Evolutionary conservation across 2,797 vertebrate species (phyloP), one percentile per base, ranked within the genome.

Genomic region (Spinibarbus caldwelli): DNA sequence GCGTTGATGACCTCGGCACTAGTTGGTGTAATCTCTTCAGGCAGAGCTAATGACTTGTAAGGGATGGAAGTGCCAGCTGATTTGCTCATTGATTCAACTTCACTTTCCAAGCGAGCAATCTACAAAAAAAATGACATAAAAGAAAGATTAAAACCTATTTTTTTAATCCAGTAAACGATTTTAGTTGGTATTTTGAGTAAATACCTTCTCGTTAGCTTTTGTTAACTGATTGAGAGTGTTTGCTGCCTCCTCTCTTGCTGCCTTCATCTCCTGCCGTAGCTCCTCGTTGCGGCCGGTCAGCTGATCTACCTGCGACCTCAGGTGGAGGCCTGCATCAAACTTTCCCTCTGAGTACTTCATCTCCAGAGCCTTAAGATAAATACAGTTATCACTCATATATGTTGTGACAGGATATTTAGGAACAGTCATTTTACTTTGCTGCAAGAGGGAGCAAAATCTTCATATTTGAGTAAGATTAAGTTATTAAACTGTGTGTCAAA

Each of bases 211-310:
- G 91, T 95, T 96, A 80, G 96, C 95, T 90, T 93, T 95, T 68
- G 93, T 90, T 45, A 99, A 91, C 73, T 96, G 95, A 83, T 94
- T 93, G 67, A 95, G 92, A 83, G 94, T 94, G 90, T 62, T 85
- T 57, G 93, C 91, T 36, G 96, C 94, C 77, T 99, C 97, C 71
- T 96, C 96, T n/a, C 96, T 95, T 77, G 96, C 89, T 21, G 89
- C 89, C 80, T 93, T 97, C 80, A 99, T 90, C 38, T 97, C 97
- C 87, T 95, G 95, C 86, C 97, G 94, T 86, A 99, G 93, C 85
- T 99, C 98, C 80, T 98, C 96, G 85, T 99, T 99, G 70, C 96
- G 94, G 66, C 97, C 97, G 26, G 96, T 93, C 90, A 99, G 94
- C 86, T 97, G 97, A 87, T 99, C 96, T 31, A 97, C 92, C 89